These are phyloP conservation scores for Notospermus geniculatus DNA, from an alignment of 1,140 invertebrate species.

Conservation along the genomic window DNA sequence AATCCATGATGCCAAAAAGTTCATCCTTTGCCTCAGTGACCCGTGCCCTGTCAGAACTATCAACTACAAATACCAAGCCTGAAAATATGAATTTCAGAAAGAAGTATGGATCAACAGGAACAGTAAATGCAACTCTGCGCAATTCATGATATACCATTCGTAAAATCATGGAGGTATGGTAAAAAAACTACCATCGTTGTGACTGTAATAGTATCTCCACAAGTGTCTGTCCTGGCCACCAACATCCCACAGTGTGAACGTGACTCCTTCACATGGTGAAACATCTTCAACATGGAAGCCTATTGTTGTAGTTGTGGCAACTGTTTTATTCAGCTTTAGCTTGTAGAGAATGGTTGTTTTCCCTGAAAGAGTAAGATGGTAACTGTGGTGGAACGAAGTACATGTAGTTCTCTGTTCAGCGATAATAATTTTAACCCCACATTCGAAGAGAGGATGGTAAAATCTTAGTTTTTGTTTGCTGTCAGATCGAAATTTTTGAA, in stretches of 20 bases:
- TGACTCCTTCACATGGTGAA: slow-evolving; percentile 48
- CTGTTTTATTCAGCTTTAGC: slow-evolving; percentile 83
- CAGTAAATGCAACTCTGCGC: no score
- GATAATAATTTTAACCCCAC: no score
- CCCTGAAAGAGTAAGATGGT: slow-evolving; percentile 26
- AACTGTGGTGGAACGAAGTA: no score
- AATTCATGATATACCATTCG: no score
- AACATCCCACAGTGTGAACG: slow-evolving; percentile 59
- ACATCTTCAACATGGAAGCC: slow-evolving; percentile 53
- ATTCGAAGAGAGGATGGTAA: no score
- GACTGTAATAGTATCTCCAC: slow-evolving; percentile 53
- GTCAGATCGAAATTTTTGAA: no score
- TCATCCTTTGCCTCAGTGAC: slow-evolving; percentile 94
- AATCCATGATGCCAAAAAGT: slow-evolving; percentile 68
- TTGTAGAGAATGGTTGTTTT: slow-evolving; percentile 92
- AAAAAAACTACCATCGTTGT: slow-evolving; percentile 49
- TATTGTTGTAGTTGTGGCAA: slow-evolving; percentile 53
- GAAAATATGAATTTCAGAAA: slow-evolving; percentile 4
- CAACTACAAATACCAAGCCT: slow-evolving; percentile 94
- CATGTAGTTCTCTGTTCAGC: no score
- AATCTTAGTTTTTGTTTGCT: no score
- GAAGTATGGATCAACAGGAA: no score
- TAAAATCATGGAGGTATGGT: no score
- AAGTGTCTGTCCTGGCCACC: slow-evolving; percentile 58
- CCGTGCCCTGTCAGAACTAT: slow-evolving; percentile 96